Percentiles rank a stretch among this genome's conserved stretches.
phyloP scores from a whole-genome alignment of 2,888 invertebrate species.

The Axea sp. region DNA sequence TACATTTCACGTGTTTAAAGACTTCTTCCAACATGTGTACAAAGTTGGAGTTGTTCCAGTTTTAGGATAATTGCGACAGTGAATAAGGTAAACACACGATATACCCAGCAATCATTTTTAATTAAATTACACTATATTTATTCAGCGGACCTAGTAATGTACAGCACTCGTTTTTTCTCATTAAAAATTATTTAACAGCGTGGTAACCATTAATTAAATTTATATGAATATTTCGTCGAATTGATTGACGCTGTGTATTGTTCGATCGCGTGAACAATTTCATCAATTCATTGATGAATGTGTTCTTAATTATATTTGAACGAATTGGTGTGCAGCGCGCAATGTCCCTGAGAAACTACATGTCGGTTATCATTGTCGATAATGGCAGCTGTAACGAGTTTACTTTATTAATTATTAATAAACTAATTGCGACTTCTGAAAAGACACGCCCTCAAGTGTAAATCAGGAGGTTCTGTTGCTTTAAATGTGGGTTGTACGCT shows the following conservation, averaged over 20 bases:
- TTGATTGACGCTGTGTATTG: conserved; percentile 2
- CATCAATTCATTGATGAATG: conserved; percentile 18
- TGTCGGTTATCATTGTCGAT: conserved; percentile 24
- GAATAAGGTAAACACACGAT: conserved; percentile 36
- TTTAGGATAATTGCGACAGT: conserved; percentile 38
- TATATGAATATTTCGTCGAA: conserved; percentile 6
- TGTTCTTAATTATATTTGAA: conserved; percentile 13
- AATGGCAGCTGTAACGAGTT: conserved; percentile 69
- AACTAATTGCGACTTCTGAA: conserved; percentile 78
- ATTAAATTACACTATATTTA: conserved; percentile 46
- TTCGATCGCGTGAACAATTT: no score
- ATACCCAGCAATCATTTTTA: conserved; percentile 36
- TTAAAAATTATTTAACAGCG: conserved; percentile 22
- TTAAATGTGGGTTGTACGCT: conserved; percentile 47
- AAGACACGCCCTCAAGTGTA: conserved; percentile 75
- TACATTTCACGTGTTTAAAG: conserved; percentile 24
- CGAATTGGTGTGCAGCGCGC: conserved; percentile 1
- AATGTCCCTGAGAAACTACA: conserved; percentile 34
- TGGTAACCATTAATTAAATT: conserved; percentile 24
- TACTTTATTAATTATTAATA: conserved; percentile 78
- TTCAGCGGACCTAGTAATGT: conserved; percentile 38
- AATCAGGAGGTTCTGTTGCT: conserved; percentile 75
- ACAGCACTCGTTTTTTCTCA: conserved; percentile 22
- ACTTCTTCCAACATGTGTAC: conserved; percentile 13
- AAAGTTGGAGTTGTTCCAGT: conserved; percentile 34